These are phyloP conservation scores for Palythoa grandis DNA, from an alignment of 92 coral and sea anemone genomes.

Conservation along the genomic window DNA sequence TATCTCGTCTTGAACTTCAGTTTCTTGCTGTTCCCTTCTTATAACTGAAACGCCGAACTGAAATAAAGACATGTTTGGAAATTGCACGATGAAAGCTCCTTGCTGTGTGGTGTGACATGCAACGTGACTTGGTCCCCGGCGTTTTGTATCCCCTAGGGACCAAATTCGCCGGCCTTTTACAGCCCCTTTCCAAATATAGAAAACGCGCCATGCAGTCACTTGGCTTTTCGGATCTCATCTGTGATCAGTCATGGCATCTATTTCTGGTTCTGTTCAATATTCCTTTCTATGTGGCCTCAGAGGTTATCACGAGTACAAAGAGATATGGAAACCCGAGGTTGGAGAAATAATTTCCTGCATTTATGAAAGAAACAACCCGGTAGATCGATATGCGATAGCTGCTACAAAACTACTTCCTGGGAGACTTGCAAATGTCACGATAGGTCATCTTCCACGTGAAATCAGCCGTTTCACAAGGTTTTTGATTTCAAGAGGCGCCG, in stretches of 20 bases:
- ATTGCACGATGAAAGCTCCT: slow-evolving; percentile 36
- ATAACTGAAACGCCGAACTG: slow-evolving; percentile 40
- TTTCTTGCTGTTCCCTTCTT: slow-evolving; percentile 39
- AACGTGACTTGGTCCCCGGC: slow-evolving; percentile 12
- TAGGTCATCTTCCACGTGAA: slow-evolving; percentile 43
- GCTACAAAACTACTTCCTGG: slow-evolving; percentile 46
- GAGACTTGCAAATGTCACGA: slow-evolving; percentile 13
- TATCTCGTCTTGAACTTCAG: slow-evolving; percentile 52
- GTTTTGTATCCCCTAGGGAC: slow-evolving; percentile 1
- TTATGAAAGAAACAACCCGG: slow-evolving; percentile 58
- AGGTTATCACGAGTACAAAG: slow-evolving; percentile 50
- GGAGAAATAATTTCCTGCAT: slow-evolving; percentile 58
- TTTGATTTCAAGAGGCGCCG: slow-evolving; percentile 50
- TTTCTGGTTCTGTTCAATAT: slow-evolving; percentile 58
- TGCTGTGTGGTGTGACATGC: slow-evolving; percentile 18
- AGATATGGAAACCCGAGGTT: slow-evolving; percentile 54
- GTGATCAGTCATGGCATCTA: slow-evolving; percentile 50
- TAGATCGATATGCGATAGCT: slow-evolving; percentile 59
- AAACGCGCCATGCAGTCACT: slow-evolving; percentile 1
- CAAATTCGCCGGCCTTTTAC: background rate
- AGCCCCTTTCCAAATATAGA: slow-evolving; percentile 4
- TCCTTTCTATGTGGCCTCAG: slow-evolving; percentile 58
- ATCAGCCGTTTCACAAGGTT: slow-evolving; percentile 46
- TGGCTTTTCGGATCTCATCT: background rate
- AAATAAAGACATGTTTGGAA: slow-evolving; percentile 47